phyloP scores from a whole-genome alignment of 2,888 invertebrate species.

The Diachrysia chrysitis region DNA sequence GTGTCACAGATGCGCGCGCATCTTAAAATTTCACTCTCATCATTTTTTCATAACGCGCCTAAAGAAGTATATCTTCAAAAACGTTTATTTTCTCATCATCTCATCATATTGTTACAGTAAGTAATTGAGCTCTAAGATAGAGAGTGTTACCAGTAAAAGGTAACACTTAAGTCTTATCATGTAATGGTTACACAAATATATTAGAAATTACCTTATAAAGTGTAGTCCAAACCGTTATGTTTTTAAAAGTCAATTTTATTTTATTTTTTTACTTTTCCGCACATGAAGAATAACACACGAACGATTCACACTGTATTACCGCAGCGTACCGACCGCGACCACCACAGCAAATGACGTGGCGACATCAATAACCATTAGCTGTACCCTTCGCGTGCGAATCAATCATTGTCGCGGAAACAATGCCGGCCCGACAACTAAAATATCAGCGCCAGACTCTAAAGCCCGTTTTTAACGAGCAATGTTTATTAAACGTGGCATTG shows the following conservation, averaged over 20 bases:
- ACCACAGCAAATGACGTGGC: conserved; percentile 40
- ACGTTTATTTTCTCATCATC: too few species aligned
- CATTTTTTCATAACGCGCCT: too few species aligned
- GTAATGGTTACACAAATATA: background rate
- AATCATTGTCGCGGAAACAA: conserved; percentile 65
- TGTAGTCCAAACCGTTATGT: too few species aligned
- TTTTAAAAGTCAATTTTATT: too few species aligned
- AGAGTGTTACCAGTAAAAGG: too few species aligned
- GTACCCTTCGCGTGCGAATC: conserved; percentile 54
- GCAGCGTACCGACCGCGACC: conserved; percentile 25
- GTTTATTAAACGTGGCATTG: conserved; percentile 50
- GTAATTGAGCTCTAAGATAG: too few species aligned
- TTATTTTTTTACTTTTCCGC: conserved; percentile 25
- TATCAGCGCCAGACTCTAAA: conserved; percentile 55
- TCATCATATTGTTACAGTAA: too few species aligned
- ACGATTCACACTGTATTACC: conserved; percentile 38
- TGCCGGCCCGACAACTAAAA: conserved; percentile 49
- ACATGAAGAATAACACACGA: conserved; percentile 37
- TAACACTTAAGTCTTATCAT: too few species aligned
- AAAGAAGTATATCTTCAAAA: too few species aligned
- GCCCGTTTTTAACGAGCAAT: conserved; percentile 54
- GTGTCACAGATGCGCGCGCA: too few species aligned
- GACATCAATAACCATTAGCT: conserved; percentile 64
- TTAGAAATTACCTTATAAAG: too few species aligned
- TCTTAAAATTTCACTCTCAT: too few species aligned